Percentiles rank a stretch among this genome's conserved stretches.
Conservation (phyloP, 2,797 vertebrate genomes). For the Gymnothorax javanicus region DNA sequence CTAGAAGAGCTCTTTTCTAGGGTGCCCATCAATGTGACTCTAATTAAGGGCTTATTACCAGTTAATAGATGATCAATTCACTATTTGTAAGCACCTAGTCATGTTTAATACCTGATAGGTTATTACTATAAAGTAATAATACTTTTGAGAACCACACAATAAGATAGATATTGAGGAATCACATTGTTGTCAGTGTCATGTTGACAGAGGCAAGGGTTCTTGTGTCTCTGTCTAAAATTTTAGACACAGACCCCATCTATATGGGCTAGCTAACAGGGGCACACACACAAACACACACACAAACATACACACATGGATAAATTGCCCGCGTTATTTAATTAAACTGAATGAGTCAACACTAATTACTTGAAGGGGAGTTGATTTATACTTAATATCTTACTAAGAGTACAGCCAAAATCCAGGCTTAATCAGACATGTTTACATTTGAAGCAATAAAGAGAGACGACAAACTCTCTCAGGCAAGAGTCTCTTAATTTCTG, state of each 20-base stretch:
- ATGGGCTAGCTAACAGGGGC: background rate
- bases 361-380: background rate
- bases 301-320: background rate
- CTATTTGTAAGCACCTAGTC: background rate
- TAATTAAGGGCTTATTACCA: constrained; percentile 1
- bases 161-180: background rate
- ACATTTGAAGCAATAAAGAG: too few relatives aligned
- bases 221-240: background rate
- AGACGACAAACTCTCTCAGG: too few relatives aligned
- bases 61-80: background rate
- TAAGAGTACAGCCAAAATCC: background rate
- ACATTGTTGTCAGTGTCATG: background rate
- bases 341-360: background rate
- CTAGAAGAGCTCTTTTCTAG: background rate
- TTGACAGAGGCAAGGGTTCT: background rate
- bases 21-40: background rate
- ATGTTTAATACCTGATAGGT: background rate
- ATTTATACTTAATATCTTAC: background rate
- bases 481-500: too few relatives aligned
- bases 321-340: background rate
- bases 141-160: background rate
- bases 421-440: background rate
- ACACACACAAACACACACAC: too few relatives aligned
- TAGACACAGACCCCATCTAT: background rate
- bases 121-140: background rate